These are phyloP conservation scores for Pyralis farinalis DNA, from an alignment of 2,888 invertebrate species.

Conservation along the genomic window DNA sequence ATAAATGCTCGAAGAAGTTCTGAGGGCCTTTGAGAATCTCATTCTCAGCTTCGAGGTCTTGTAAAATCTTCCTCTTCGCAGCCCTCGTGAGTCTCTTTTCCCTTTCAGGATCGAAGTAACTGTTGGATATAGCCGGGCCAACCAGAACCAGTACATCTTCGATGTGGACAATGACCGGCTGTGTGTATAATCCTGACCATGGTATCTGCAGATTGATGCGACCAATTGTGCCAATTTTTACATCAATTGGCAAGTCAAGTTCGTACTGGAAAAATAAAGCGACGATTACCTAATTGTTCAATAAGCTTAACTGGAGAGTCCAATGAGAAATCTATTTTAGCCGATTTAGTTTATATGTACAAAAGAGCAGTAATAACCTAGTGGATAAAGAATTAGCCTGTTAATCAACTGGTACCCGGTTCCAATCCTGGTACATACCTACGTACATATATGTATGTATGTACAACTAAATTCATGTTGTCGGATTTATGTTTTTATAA, in stretches of 20 bases:
- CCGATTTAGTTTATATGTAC: too few relatives aligned
- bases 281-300: too few relatives aligned
- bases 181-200: conserved; percentile 88
- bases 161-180: conserved; percentile 86
- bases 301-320: too few relatives aligned
- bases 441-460: too few relatives aligned
- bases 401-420: too few relatives aligned
- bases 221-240: conserved; percentile 90
- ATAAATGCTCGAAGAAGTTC: conserved; percentile 86
- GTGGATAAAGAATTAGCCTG: too few relatives aligned
- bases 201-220: conserved; percentile 88
- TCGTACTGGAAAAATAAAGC: too few relatives aligned
- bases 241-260: conserved; percentile 89
- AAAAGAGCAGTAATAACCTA: too few relatives aligned
- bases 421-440: too few relatives aligned
- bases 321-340: too few relatives aligned
- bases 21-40: conserved; percentile 83
- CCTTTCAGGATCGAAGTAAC: conserved; percentile 86
- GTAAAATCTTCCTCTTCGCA: conserved; percentile 85
- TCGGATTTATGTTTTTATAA: too few relatives aligned
- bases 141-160: conserved; percentile 90
- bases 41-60: conserved; percentile 82
- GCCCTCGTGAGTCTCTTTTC: conserved; percentile 87
- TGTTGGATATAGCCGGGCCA: conserved; percentile 85
- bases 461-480: too few relatives aligned